These are phyloP conservation scores for Nesometra sesokonis DNA, from an alignment of 35 echinoderm and acorn worm genomes.

Conservation along the genomic window DNA sequence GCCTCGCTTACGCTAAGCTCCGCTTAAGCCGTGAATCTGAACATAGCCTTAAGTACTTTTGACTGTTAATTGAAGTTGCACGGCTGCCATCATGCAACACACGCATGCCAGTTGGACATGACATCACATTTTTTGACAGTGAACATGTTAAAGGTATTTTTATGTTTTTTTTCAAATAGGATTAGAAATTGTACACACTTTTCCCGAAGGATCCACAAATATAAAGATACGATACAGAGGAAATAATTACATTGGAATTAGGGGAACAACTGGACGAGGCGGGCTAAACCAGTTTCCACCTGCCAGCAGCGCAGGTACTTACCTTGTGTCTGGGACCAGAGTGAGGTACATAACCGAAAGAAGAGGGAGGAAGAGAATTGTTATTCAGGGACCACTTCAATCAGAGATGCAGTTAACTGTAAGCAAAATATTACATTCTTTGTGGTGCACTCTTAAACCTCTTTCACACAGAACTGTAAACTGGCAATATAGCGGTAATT, in stretches of 20 bases:
- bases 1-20: too few relatives aligned
- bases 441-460: too few relatives aligned
- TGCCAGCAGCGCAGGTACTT: not conserved
- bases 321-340: not conserved
- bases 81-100: too few relatives aligned
- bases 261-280: not conserved
- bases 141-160: too few relatives aligned
- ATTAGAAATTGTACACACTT: not conserved
- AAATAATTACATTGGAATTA: not conserved
- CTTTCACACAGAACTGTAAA: too few relatives aligned
- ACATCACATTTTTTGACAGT: too few relatives aligned
- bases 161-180: not conserved
- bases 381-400: not conserved
- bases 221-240: not conserved
- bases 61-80: too few relatives aligned
- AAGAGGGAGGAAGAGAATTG: not conserved
- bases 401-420: not conserved
- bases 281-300: not conserved
- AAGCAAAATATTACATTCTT: not conserved
- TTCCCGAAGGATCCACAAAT: not conserved
- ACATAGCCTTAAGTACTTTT: too few relatives aligned
- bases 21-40: too few relatives aligned
- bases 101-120: too few relatives aligned
- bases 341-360: not conserved
- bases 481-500: too few relatives aligned